These are phyloP conservation scores for Drosophila melanocephala DNA, from an alignment of 2,888 invertebrate species.

Conservation along the genomic window DNA sequence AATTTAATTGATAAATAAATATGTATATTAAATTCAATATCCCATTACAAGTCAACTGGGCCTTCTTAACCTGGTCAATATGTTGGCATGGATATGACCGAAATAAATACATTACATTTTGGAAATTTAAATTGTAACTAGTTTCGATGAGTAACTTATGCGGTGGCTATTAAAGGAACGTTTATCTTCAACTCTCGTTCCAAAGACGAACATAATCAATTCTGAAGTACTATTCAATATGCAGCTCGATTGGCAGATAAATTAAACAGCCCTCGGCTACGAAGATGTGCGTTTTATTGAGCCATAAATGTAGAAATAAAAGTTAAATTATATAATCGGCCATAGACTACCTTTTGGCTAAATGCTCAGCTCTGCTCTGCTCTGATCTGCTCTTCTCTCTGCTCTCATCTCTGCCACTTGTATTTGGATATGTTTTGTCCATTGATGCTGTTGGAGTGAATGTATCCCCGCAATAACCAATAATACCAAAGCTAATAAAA, in stretches of 20 bases:
- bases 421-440: slow-evolving; percentile 12
- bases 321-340: slow-evolving; percentile 71
- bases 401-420: not conserved
- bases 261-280: slow-evolving; percentile 46
- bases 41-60: not conserved
- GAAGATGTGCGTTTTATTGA: slow-evolving; percentile 66
- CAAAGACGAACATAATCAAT: slow-evolving; percentile 45
- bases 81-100: slow-evolving; percentile 8
- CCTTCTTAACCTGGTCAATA: not conserved
- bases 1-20: slow-evolving; percentile 24
- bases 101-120: slow-evolving; percentile 13
- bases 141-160: slow-evolving; percentile 9
- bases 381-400: not conserved
- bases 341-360: slow-evolving; percentile 55
- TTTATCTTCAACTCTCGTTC: slow-evolving; percentile 46
- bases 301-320: slow-evolving; percentile 77
- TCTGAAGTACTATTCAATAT: slow-evolving; percentile 58
- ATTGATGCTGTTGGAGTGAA: slow-evolving; percentile 22
- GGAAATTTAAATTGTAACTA: slow-evolving; percentile 15
- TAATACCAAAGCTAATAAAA: slow-evolving; percentile 77
- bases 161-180: slow-evolving; percentile 56
- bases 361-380: slow-evolving; percentile 14
- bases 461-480: slow-evolving; percentile 66
- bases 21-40: slow-evolving; percentile 11
- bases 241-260: slow-evolving; percentile 54